Percentiles rank a stretch among this genome's conserved stretches.
Conservation (phyloP, 2,888 invertebrate species). For the Protula sp. region DNA sequence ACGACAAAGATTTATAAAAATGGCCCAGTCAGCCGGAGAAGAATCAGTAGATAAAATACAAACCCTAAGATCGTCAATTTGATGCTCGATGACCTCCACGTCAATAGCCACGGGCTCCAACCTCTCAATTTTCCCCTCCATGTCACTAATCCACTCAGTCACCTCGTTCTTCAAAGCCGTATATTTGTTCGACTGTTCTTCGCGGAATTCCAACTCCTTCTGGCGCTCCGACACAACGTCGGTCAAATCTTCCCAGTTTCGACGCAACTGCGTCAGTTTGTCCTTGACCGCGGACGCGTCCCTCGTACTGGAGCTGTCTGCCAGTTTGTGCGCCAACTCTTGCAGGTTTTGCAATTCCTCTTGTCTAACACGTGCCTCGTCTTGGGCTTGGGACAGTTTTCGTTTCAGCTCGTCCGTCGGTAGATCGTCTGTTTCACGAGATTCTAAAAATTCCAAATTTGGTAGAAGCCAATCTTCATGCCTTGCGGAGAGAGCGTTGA, state of each 20-base stretch:
- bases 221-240: constrained; percentile 77
- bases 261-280: constrained; percentile 63
- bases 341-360: constrained; percentile 33
- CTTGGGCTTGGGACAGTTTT: constrained; percentile 58
- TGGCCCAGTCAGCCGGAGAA: not conserved
- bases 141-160: constrained; percentile 75
- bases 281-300: constrained; percentile 36
- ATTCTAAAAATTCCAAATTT: constrained; percentile 35
- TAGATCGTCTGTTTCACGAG: constrained; percentile 64
- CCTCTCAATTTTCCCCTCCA: constrained; percentile 71
- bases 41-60: not conserved
- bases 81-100: constrained; percentile 74
- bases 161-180: constrained; percentile 78
- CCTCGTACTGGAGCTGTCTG: constrained; percentile 41
- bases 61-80: constrained; percentile 59
- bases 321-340: constrained; percentile 34
- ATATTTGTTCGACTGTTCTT: constrained; percentile 80
- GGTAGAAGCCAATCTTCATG: constrained; percentile 40
- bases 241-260: constrained; percentile 83
- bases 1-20: too few relatives aligned
- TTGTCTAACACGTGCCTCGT: constrained; percentile 29
- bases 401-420: constrained; percentile 61
- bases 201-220: constrained; percentile 73
- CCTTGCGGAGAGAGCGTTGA: constrained; percentile 55
- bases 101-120: constrained; percentile 84